These are phyloP conservation scores for honey bee (Apis mellifera) DNA, from an alignment of 1,140 invertebrate species.

Conservation along the genomic window Amel_HAv3.1 CM009941.2:1447501-1448000, in stretches of 20 bases:
- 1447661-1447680: neutral
- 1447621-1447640: neutral
- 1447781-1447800: slow-evolving; percentile 13
- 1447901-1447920: slow-evolving; percentile 33
- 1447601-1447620: slow-evolving; percentile 34
- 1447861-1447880: slow-evolving; percentile 26
- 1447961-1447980: neutral
- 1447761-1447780: slow-evolving; percentile 21
- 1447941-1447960: slow-evolving; percentile 13
- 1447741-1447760: slow-evolving; percentile 18
- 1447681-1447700: slow-evolving; percentile 7
- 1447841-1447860: no score
- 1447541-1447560: neutral
- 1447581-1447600: neutral
- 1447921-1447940: slow-evolving; percentile 38
- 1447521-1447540: neutral
- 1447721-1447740: slow-evolving; percentile 26
- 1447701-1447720: slow-evolving; percentile 30
- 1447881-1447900: slow-evolving; percentile 46
- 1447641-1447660: slow-evolving; percentile 17
- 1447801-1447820: slow-evolving; percentile 30
- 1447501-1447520: no score
- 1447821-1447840: no score
- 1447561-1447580: slow-evolving; percentile 14
- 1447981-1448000: neutral